A percentile compares a stretch with the other conserved stretches of the same genome.
Conservation (phyloP, 2,888 invertebrate genomes). For the Mycalesis mineus region DNA sequence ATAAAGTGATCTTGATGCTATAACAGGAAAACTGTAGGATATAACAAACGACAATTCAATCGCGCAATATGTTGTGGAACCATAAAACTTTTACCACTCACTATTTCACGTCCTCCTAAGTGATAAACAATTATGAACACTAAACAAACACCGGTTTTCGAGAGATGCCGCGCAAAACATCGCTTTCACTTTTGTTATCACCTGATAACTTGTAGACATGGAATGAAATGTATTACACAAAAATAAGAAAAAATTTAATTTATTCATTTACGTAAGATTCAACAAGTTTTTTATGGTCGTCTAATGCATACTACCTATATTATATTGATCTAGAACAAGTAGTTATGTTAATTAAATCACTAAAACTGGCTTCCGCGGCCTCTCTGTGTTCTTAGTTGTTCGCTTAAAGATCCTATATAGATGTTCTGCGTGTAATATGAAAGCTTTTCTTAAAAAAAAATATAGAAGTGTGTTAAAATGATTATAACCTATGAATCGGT, state of each 20-base stretch:
- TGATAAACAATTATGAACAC: conserved; percentile 32
- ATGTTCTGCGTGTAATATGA: background rate
- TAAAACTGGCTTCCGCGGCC: conserved; percentile 26
- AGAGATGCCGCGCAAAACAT: conserved; percentile 26
- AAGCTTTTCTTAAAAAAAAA: no score
- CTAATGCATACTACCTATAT: conserved; percentile 14
- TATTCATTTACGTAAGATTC: conserved; percentile 13
- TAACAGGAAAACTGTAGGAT: background rate
- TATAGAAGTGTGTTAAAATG: no score
- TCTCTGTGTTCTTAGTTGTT: conserved; percentile 9
- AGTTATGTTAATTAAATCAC: conserved; percentile 35
- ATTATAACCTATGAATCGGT: background rate
- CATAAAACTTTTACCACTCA: conserved; percentile 31
- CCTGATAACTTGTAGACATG: conserved; percentile 32
- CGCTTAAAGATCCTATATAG: background rate
- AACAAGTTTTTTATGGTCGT: conserved; percentile 22
- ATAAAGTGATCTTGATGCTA: background rate
- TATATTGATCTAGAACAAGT: conserved; percentile 13
- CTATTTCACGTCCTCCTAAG: conserved; percentile 29
- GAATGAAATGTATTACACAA: conserved; percentile 27
- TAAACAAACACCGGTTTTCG: conserved; percentile 32
- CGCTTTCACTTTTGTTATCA: conserved; percentile 44
- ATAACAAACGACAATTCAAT: background rate
- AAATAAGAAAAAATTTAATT: conserved; percentile 24
- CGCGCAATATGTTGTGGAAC: conserved; percentile 13